Evolutionary conservation across 2,113 vertebrate genomes (phyloP), one percentile per base, ranked within the genome.

Genomic region (Urocolius indicus): DNA sequence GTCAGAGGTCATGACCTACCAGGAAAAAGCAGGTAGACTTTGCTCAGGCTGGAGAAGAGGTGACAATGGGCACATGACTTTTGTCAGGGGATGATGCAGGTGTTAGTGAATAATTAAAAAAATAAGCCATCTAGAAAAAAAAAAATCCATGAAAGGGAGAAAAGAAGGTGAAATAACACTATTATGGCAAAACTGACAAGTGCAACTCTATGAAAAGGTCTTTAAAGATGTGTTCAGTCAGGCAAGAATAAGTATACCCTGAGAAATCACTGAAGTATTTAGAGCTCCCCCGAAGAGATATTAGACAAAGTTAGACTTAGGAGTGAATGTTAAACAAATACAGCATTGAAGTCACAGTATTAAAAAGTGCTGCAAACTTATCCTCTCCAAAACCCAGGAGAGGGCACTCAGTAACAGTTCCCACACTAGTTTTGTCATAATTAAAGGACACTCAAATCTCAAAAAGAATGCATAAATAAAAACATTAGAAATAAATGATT

Each of bases 281-380:
- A 71, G 11, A 74, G 3, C 14, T 2, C 2, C 17, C 27, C 27
- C 2, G 0, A 22, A 59, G 2, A 92, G 22, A 9, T 38, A 36
- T 41, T 72, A 73, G 41, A 81, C 89, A 81, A 89, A 96, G 34
- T 23, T 73, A 74, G 76, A 79, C 58, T 74, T 84, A 84, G 20
- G 14, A 89, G 41, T 75, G 81, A 73, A 84, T 66, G 46, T 91
- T 89, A 75, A 95, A 90, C 62, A 92, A 95, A 84, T 61, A 61
- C 32, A 76, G 32, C 45, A 62, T 46, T 93, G 38, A 90, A 91
- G 27, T 84, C 89, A 72, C 21, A 73, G 30, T 49, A 61, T 87
- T 91, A n/a, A 90, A 66, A 85, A 68, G 12, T 6, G 1, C 30
- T 76, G 78, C 27, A 69, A 90, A 69, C 11, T n/a, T 69, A 52